These are phyloP conservation scores for Drosophila mercatorum DNA, from an alignment of 2,888 invertebrate genomes.

Conservation along the genomic window DNA sequence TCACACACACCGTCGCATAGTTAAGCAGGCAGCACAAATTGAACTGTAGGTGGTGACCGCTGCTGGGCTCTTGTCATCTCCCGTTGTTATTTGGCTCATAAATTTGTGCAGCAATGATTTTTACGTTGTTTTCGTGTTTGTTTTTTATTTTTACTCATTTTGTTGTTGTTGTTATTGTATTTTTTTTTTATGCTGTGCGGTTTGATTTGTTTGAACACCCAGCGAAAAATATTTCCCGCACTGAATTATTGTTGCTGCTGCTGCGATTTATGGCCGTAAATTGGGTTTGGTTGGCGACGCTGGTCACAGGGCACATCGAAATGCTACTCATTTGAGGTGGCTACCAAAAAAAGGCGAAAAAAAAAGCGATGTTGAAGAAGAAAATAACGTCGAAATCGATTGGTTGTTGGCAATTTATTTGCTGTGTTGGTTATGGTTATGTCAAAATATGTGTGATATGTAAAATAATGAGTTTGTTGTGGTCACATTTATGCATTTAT, in stretches of 20 bases:
- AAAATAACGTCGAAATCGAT: slow-evolving; percentile 49
- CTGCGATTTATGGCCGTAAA: slow-evolving; percentile 77
- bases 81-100: slow-evolving; percentile 82
- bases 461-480: slow-evolving; percentile 75
- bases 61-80: slow-evolving; percentile 82
- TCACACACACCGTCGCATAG: slow-evolving; percentile 20
- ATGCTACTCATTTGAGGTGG: slow-evolving; percentile 48
- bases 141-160: slow-evolving; percentile 35
- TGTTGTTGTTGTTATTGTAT: slow-evolving; percentile 7
- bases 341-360: slow-evolving; percentile 23
- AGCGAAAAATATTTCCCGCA: slow-evolving; percentile 68
- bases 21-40: slow-evolving; percentile 71
- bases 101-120: slow-evolving; percentile 77
- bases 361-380: neutral
- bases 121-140: slow-evolving; percentile 57
- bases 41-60: slow-evolving; percentile 80
- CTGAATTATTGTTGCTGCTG: slow-evolving; percentile 79
- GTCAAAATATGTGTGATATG: slow-evolving; percentile 78
- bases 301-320: slow-evolving; percentile 19
- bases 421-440: slow-evolving; percentile 70
- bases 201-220: slow-evolving; percentile 79
- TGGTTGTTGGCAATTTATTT: slow-evolving; percentile 71
- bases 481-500: slow-evolving; percentile 54
- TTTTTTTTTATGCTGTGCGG: slow-evolving; percentile 30
- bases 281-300: slow-evolving; percentile 42